Percentiles rank a stretch among this genome's conserved stretches.
These are phyloP conservation scores for Calcarius lapponicus DNA, from an alignment of 2,797 vertebrate genomes.

Conservation along the genomic window DNA sequence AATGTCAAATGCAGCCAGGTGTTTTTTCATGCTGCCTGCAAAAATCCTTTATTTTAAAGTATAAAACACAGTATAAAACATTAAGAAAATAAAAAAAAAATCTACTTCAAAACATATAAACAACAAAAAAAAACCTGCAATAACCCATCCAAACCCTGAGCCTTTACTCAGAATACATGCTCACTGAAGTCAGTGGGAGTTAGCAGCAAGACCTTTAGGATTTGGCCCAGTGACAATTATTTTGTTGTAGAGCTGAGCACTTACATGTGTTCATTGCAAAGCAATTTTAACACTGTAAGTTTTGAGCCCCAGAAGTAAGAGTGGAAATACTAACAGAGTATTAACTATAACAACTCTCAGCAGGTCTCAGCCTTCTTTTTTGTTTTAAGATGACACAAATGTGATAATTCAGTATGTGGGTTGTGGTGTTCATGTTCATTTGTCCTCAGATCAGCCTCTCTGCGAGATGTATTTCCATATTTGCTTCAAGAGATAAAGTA, in stretches of 20 bases:
- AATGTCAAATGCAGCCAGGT: not conserved
- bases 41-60: not conserved
- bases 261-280: not conserved
- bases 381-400: not conserved
- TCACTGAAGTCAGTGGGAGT: not conserved
- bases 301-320: not conserved
- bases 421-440: constrained; percentile 10
- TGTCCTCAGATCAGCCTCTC: not conserved
- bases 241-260: not conserved
- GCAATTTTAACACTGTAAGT: not conserved
- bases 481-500: not conserved
- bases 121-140: not conserved
- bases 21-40: not conserved
- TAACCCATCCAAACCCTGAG: not conserved
- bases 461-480: not conserved
- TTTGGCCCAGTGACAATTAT: constrained; percentile 25
- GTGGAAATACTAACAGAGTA: not conserved
- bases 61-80: not conserved
- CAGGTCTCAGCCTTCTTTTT: not conserved
- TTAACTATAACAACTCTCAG: not conserved
- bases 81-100: not conserved
- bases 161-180: not conserved
- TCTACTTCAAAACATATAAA: not conserved
- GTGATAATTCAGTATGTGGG: not conserved
- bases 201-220: not conserved